Percentiles rank a stretch among this genome's conserved stretches.
Conservation (phyloP, 92 coral and sea anemone species). For the Umimayanthus chanpuru region DNA sequence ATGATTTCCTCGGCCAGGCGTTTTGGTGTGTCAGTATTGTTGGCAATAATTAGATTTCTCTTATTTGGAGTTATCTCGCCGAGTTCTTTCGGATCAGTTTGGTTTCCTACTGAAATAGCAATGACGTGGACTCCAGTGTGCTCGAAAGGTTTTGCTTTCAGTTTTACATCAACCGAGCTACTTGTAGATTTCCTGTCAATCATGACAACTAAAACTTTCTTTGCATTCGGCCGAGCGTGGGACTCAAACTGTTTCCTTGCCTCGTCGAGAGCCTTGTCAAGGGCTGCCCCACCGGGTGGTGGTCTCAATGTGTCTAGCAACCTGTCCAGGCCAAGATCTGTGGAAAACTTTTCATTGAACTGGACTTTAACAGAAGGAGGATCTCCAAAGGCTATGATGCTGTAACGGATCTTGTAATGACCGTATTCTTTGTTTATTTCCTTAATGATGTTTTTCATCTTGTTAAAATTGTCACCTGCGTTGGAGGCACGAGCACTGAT, state of each 20-base stretch:
- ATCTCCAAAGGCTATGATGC: constrained; percentile 53
- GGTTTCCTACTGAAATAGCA: constrained; percentile 23
- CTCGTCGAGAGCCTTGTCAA: constrained; percentile 52
- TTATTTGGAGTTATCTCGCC: neutral
- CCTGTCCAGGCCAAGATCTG: constrained; percentile 42
- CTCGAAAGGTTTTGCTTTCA: constrained; percentile 9
- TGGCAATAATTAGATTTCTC: constrained; percentile 15
- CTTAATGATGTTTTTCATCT: constrained; percentile 61
- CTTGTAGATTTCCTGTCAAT: constrained; percentile 33
- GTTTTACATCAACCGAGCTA: constrained; percentile 4
- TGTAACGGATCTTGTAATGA: constrained; percentile 53
- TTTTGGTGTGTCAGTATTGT: constrained; percentile 13
- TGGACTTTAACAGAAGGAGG: constrained; percentile 17
- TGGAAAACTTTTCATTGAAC: constrained; percentile 44
- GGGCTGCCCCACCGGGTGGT: constrained; percentile 45
- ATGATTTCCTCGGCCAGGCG: constrained; percentile 20
- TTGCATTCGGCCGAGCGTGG: constrained; percentile 6
- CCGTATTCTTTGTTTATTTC: constrained; percentile 61
- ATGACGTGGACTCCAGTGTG: constrained; percentile 5
- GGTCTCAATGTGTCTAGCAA: constrained; percentile 13
- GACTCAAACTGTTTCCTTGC: constrained; percentile 33
- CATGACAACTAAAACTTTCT: constrained; percentile 16
- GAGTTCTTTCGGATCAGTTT: constrained; percentile 13
- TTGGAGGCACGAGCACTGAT: constrained; percentile 58
- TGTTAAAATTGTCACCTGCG: constrained; percentile 51